phyloP scores from a whole-genome alignment of 2,888 invertebrate species.

The Microplitis manilae region DNA sequence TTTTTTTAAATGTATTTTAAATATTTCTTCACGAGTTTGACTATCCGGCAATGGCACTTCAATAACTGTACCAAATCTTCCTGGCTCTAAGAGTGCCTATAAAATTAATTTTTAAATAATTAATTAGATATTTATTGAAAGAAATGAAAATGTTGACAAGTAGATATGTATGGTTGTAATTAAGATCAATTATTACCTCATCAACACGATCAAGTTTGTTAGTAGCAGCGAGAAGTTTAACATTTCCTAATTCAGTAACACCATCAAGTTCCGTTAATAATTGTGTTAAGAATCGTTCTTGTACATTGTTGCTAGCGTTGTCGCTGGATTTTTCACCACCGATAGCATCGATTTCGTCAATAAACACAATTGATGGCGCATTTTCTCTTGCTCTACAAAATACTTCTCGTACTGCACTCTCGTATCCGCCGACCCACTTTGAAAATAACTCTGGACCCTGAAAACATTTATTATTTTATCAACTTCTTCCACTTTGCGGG shows the following conservation, averaged over 20 bases:
- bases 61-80: conserved; percentile 90
- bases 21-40: conserved; percentile 85
- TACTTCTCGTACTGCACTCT: conserved; percentile 91
- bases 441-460: conserved; percentile 95
- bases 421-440: conserved; percentile 99
- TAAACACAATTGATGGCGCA: conserved; percentile 95
- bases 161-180: neutral
- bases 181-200: conserved; percentile 72
- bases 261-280: conserved; percentile 96
- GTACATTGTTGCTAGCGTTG: too few species aligned
- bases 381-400: conserved; percentile 93
- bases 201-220: conserved; percentile 98
- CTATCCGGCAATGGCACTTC: conserved; percentile 93
- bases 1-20: conserved; percentile 84
- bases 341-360: conserved; percentile 98
- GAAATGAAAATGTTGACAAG: too few species aligned
- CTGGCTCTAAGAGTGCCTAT: conserved; percentile 89
- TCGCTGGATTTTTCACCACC: conserved; percentile 82
- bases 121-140: neutral
- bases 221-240: conserved; percentile 95
- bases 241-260: conserved; percentile 87
- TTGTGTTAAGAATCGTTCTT: too few species aligned
- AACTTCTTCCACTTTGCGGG: too few species aligned
- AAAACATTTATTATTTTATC: too few species aligned
- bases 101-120: conserved; percentile 32